Evolutionary conservation across 2,797 vertebrate genomes (phyloP).

Genomic region (Euphonia xanthogaster): DNA sequence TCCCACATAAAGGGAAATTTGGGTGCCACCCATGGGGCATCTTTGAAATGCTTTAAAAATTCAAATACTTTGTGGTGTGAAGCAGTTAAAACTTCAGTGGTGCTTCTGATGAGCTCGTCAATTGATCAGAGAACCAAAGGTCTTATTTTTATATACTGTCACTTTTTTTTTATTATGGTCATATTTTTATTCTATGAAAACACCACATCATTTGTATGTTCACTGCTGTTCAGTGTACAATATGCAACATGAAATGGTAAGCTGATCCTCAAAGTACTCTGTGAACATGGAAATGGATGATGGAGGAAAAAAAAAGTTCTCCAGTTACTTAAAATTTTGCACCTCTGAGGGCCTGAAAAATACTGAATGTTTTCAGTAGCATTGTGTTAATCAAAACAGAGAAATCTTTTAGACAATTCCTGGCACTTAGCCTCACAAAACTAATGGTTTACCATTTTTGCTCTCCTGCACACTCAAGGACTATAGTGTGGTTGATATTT

Average conservation of each 20-base stretch:
- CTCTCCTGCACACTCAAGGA: background rate
- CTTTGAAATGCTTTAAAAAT: background rate
- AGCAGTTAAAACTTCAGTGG: background rate
- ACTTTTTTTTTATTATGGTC: background rate
- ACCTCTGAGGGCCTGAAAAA: background rate
- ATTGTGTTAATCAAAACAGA: background rate
- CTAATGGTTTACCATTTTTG: background rate
- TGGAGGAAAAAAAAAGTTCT: background rate
- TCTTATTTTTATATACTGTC: background rate
- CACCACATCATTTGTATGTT: background rate
- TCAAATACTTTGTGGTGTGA: background rate
- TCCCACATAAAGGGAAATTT: background rate
- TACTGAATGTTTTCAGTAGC: background rate
- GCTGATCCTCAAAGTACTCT: background rate
- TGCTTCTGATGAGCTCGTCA: background rate
- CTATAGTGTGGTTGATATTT: background rate
- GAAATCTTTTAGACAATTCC: background rate
- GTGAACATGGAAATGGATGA: background rate
- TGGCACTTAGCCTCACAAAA: background rate
- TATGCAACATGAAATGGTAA: background rate
- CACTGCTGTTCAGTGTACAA: slow-evolving; percentile 9
- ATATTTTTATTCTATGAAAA: background rate
- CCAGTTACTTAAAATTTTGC: background rate
- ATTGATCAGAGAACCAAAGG: background rate
- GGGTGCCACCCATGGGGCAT: background rate